These are phyloP conservation scores for Nasonia oneida DNA, from an alignment of 2,888 invertebrate genomes.

Conservation along the genomic window DNA sequence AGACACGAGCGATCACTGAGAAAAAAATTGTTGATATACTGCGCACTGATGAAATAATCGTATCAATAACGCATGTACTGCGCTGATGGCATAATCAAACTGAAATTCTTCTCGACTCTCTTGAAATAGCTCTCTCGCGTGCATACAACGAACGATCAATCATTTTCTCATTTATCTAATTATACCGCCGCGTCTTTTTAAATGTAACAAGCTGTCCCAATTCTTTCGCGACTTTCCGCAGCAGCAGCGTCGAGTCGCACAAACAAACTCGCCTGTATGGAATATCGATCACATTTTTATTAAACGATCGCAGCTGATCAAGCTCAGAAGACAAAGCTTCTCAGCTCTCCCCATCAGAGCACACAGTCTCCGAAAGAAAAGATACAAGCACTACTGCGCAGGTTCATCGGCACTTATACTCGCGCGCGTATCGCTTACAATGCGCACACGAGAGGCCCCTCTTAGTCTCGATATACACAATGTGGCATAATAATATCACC, in stretches of 20 bases:
- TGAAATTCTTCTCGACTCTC: not conserved
- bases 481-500: slow-evolving; percentile 64
- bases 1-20: no score
- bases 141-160: not conserved
- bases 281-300: slow-evolving; percentile 62
- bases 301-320: slow-evolving; percentile 32
- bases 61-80: not conserved
- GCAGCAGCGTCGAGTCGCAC: not conserved
- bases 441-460: not conserved
- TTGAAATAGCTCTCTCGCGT: not conserved
- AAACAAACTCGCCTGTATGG: slow-evolving; percentile 8
- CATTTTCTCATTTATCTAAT: not conserved
- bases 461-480: slow-evolving; percentile 36
- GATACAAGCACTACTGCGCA: slow-evolving; percentile 36
- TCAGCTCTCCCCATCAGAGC: not conserved
- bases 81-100: slow-evolving; percentile 30
- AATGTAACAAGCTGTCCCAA: slow-evolving; percentile 26
- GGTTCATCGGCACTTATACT: slow-evolving; percentile 63
- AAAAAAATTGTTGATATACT: no score
- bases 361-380: slow-evolving; percentile 39
- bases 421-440: not conserved
- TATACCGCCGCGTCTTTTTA: not conserved
- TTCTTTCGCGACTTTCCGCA: slow-evolving; percentile 32
- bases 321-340: slow-evolving; percentile 41
- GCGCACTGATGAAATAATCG: not conserved